Base-by-base conservation (phyloP, 2,797 vertebrate species). In the Poecile montanus region DNA sequence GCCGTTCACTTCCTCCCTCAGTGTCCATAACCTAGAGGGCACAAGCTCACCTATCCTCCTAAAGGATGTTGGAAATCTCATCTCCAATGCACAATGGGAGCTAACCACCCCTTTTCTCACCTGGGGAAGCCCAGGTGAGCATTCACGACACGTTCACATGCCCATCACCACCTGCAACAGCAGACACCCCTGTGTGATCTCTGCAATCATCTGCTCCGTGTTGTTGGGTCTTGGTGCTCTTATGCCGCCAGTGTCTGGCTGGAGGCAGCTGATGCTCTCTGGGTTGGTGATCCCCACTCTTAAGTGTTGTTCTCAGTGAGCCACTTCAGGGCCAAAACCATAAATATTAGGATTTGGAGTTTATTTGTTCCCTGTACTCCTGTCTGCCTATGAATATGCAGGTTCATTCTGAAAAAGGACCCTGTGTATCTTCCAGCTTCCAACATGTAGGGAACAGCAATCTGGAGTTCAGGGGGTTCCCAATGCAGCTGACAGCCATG, bases 141-240 rank as follows among this genome's bases (percentile, higher is more conserved):
- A 7, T 19, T 7, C 34, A 3, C 0, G 0, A 30, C 4, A 10
- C 1, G 0, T n/a, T 18, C 6, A 6, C 7, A 0, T 2, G 9
- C 42, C 22, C 30, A n/a, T 34, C 2, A 7, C 66, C 1, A 2
- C 76, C 54, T 8, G 6, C 29, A 53, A 40, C 3, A 5, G 51
- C 61, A 32, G 74, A 26, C 12, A 6, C 25, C 42, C 27, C 1
- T 0, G 25, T 5, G 7, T 1, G 12, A 58, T 16, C 32, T 6
- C 7, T 19, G 85, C 45, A 29, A 10, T 2, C 13, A 2, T 9
- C n/a, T 29, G 47, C 63, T n/a, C 63, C 0, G 1, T 32, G 44
- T 11, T 18, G 44, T 7, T 15, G 17, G 36, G 9, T 34, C 16
- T 13, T 1, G 4, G 38, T 3, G 0, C 32, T 68, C 68, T 56